A percentile compares a stretch with the other conserved stretches of the same genome.
phyloP scores from a whole-genome alignment of 2,113 vertebrate species.

The Nothoprocta pentlandii region DNA sequence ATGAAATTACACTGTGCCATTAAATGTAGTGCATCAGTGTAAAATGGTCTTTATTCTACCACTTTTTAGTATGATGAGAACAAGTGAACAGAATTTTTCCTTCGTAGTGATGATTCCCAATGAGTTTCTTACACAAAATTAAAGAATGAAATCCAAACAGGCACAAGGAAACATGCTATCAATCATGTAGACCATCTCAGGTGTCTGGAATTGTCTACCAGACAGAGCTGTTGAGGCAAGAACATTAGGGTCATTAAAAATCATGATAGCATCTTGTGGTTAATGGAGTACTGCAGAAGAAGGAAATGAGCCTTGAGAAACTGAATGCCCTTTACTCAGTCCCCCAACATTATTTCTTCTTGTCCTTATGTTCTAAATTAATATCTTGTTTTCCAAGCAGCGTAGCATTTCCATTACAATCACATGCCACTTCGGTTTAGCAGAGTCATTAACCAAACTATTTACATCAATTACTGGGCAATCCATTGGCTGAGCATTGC shows the following conservation, averaged over 20 bases:
- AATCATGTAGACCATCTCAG: background rate
- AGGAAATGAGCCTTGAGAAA: constrained; percentile 72
- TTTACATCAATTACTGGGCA: constrained; percentile 44
- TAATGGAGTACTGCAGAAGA: constrained; percentile 63
- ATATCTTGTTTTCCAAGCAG: constrained; percentile 61
- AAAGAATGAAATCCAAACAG: background rate
- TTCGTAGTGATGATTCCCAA: background rate
- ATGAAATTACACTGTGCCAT: background rate
- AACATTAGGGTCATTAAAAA: constrained; percentile 47
- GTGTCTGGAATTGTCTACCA: background rate
- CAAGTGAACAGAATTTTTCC: background rate
- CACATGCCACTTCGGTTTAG: constrained; percentile 46
- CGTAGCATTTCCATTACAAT: constrained; percentile 58
- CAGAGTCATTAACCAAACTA: constrained; percentile 44
- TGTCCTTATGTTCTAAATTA: constrained; percentile 68
- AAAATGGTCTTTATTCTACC: background rate
- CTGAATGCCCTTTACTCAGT: constrained; percentile 58
- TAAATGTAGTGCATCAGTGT: background rate
- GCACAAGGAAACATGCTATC: background rate
- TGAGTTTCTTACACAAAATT: background rate
- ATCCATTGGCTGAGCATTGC: background rate
- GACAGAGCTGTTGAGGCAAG: constrained; percentile 29
- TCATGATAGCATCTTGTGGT: constrained; percentile 60
- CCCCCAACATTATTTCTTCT: constrained; percentile 58
- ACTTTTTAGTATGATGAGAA: background rate